Base-by-base conservation (phyloP, 1,140 invertebrate genomes). In the Ridgeia piscesae region DNA sequence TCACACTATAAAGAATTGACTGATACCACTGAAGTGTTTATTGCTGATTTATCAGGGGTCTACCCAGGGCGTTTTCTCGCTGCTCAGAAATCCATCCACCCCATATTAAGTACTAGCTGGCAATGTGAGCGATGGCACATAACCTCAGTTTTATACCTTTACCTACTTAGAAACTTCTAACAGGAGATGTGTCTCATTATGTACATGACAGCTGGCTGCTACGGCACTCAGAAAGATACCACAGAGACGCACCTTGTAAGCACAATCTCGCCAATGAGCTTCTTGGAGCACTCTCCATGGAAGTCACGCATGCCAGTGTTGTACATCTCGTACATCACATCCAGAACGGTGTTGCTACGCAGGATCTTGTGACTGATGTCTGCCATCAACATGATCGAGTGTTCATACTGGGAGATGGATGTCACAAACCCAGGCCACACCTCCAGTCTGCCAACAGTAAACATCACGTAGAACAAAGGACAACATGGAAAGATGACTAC, bases 401-500 rank as follows among this genome's bases (percentile, higher is more conserved):
- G 97, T 95, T 99, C 98, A 93, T 97, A 98, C 94, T 98, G 97
- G 94, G 97, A 97, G 31, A 99, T 97, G 0, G 98, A 97, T 2
- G 98, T 98, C 0, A 98, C 97, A 95, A 98, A 99, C 0, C 97
- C 97, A 91, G 95, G 98, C 98, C 98, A 98, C 33, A 99, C 97
- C 96, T 98, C 98, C 88, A 99, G 95, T 93, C 95, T 95, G 91
- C n/a, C 77, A 92, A 92, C 88, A 91, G 34, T 58, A 34, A 77
- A 77, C 58, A 77, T 99, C 98, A 93, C 97, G 98, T 94, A 98
- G 97, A 94, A 98, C 97, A 31, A 99, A 97, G 0, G 98, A 97
- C 4, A 98, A 98, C 0, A 98, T 97, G 95, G n/a, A 98, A 99
- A 0, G 97, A 97, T 91, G 95, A 98, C 98, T 98, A 98, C 33